A percentile compares a stretch with the other conserved stretches of the same genome.
Conservation (phyloP, 2,888 invertebrate genomes). For the Nemapogon koenigi region DNA sequence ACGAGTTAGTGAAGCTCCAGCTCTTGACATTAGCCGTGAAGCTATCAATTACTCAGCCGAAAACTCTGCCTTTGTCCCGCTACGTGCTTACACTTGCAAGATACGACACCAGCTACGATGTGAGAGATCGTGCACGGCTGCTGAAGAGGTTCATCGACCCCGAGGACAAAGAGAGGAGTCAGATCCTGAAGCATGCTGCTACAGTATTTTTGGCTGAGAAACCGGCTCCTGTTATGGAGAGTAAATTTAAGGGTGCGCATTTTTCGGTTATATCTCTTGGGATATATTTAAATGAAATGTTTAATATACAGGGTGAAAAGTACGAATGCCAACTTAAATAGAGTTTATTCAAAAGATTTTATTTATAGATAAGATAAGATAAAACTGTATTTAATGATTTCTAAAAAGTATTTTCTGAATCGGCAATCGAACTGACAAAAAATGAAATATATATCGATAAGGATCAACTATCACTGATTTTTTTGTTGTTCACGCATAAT, state of each 20-base stretch:
- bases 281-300: no score
- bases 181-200: constrained; percentile 73
- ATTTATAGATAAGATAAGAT: no score
- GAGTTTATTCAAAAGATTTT: no score
- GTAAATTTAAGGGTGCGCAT: constrained; percentile 75
- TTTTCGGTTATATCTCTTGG: not conserved
- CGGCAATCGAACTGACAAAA: no score
- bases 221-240: constrained; percentile 90
- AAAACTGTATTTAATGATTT: no score
- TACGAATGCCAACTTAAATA: no score
- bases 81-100: constrained; percentile 94
- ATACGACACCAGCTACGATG: constrained; percentile 98
- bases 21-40: constrained; percentile 94
- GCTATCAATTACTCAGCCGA: constrained; percentile 85
- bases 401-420: no score
- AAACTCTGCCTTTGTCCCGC: constrained; percentile 85
- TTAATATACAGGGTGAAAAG: no score
- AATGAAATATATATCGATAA: no score
- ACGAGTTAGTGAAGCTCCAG: constrained; percentile 95
- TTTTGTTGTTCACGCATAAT: no score
- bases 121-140: constrained; percentile 92
- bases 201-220: constrained; percentile 91
- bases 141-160: constrained; percentile 63
- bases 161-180: constrained; percentile 26
- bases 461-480: no score